These are phyloP conservation scores for Chaenogobius annularis DNA, from an alignment of 2,113 vertebrate genomes.

Conservation along the genomic window DNA sequence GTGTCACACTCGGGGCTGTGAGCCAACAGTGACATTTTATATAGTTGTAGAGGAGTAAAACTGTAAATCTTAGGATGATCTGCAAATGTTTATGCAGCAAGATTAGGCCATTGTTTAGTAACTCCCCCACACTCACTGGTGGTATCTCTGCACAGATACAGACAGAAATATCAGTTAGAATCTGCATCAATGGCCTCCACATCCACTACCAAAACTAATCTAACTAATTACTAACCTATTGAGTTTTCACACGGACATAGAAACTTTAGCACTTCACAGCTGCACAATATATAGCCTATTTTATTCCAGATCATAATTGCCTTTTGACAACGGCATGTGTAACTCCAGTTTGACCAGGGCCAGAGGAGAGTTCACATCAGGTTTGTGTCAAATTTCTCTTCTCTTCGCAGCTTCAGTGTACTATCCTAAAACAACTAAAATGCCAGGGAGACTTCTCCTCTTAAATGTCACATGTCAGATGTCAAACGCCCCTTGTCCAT, in stretches of 20 bases:
- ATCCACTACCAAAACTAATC: no score
- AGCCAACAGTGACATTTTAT: background rate
- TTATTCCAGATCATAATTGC: background rate
- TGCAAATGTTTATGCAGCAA: background rate
- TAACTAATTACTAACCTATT: no score
- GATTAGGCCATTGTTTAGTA: no score
- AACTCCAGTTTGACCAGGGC: constrained; percentile 10
- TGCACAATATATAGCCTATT: no score
- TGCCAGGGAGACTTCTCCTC: constrained; percentile 36
- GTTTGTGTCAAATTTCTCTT: constrained; percentile 32
- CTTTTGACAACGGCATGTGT: background rate
- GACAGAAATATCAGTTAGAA: no score
- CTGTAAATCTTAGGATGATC: background rate
- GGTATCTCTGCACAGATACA: no score
- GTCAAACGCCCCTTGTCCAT: constrained; percentile 47
- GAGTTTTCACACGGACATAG: no score
- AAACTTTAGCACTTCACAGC: no score
- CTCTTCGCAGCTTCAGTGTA: constrained; percentile 33
- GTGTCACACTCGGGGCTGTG: background rate
- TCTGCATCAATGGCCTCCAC: no score
- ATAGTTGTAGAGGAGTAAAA: background rate
- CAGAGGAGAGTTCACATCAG: constrained; percentile 38
- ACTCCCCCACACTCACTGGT: background rate
- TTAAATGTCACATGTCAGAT: constrained; percentile 62
- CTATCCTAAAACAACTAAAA: constrained; percentile 30